Evolutionary conservation across 2,113 vertebrate species (phyloP).

Genomic region (Neogale vison): DNA sequence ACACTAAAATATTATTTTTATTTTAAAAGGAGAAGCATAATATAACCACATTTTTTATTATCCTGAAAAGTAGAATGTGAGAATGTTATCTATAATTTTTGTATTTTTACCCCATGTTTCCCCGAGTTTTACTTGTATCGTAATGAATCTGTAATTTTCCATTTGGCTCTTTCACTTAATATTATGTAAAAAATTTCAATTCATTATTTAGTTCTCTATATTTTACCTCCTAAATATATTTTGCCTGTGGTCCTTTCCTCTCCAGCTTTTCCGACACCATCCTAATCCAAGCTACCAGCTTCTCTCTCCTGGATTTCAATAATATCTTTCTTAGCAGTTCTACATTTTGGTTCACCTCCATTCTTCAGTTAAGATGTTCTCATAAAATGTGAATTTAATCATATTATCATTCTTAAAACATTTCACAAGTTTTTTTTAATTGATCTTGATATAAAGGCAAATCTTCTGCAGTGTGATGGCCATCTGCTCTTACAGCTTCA

Average conservation of each 20-base stretch:
- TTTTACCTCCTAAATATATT: not conserved
- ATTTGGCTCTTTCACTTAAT: not conserved
- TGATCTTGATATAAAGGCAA: not conserved
- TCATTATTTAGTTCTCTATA: not conserved
- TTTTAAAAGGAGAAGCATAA: conserved; percentile 20
- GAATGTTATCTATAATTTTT: conserved; percentile 28
- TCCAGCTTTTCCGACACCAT: not conserved
- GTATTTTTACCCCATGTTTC: not conserved
- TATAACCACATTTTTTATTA: conserved; percentile 18
- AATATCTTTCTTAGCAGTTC: not conserved
- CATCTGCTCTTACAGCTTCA: not conserved
- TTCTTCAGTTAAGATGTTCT: not conserved
- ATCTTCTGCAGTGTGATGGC: not conserved
- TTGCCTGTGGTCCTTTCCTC: not conserved
- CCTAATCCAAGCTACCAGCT: not conserved
- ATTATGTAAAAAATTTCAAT: not conserved
- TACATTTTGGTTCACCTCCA: not conserved
- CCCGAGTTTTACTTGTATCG: not conserved
- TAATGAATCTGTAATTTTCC: conserved; percentile 26
- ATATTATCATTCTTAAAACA: not conserved
- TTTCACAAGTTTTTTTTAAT: not conserved
- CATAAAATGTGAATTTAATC: not conserved
- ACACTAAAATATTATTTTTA: conserved; percentile 44
- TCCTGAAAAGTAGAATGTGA: conserved; percentile 1
- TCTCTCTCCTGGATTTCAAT: not conserved